Conservation (phyloP, 1,140 invertebrate genomes). For the Hesperophylax magnus region DNA sequence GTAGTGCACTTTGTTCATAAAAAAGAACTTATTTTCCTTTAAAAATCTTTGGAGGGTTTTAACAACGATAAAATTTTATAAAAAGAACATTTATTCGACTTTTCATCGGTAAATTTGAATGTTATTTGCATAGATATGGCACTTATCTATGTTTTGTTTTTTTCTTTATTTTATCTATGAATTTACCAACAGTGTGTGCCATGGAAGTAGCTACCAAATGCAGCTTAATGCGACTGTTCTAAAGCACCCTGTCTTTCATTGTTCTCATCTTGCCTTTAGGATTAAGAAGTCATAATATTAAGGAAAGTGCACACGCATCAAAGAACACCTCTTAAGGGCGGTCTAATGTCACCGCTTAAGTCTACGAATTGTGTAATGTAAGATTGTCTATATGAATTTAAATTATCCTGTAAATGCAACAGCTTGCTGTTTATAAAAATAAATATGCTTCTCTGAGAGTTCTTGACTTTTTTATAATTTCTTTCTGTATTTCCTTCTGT, state of each 20-base stretch:
- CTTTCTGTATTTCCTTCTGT: too few relatives aligned
- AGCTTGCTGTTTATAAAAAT: constrained; percentile 51
- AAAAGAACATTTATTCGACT: too few relatives aligned
- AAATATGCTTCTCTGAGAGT: constrained; percentile 42
- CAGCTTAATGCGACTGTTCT: constrained; percentile 9
- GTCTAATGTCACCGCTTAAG: not conserved
- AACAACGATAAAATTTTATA: too few relatives aligned
- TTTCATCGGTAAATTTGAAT: too few relatives aligned
- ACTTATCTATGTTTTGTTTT: too few relatives aligned
- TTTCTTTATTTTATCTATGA: too few relatives aligned
- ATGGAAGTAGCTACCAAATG: not conserved
- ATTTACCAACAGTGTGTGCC: constrained; percentile 4
- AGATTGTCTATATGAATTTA: constrained; percentile 40
- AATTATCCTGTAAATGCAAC: constrained; percentile 48
- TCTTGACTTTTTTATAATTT: not conserved
- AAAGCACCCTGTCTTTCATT: not conserved
- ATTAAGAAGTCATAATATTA: constrained; percentile 39
- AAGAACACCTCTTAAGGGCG: not conserved
- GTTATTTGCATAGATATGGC: too few relatives aligned
- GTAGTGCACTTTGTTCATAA: too few relatives aligned
- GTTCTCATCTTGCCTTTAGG: constrained; percentile 35
- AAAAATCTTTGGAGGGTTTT: too few relatives aligned
- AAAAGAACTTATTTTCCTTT: too few relatives aligned
- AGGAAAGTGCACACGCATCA: constrained; percentile 22
- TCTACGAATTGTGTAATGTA: constrained; percentile 33